Evolutionary conservation across 2,888 invertebrate species (phyloP).

Genomic region (Platynereis dumerilii): DNA sequence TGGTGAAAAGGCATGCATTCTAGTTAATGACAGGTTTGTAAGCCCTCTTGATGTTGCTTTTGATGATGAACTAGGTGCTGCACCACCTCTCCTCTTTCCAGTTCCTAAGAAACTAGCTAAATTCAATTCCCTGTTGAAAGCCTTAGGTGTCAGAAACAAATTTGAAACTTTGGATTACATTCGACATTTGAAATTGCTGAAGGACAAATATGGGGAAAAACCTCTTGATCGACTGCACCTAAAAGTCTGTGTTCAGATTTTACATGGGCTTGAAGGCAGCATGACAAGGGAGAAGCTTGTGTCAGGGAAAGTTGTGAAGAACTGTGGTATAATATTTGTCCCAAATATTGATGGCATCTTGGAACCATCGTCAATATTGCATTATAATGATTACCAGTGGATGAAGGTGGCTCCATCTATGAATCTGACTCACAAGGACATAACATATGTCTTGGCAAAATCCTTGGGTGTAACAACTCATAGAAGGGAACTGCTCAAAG

Average conservation of each 20-base stretch:
- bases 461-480: conserved; percentile 38
- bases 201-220: conserved; percentile 8
- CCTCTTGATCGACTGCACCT: conserved; percentile 24
- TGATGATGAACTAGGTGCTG: not conserved
- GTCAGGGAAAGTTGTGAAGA: conserved; percentile 19
- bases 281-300: conserved; percentile 25
- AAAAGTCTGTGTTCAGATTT: conserved; percentile 24
- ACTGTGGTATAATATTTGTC: conserved; percentile 35
- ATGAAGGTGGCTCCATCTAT: conserved; percentile 27
- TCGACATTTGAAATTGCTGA: conserved; percentile 10
- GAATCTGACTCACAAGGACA: conserved; percentile 35
- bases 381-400: conserved; percentile 45
- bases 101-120: no score
- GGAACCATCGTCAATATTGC: conserved; percentile 37
- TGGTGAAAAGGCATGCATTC: conserved; percentile 21
- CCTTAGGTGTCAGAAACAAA: conserved; percentile 33
- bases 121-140: conserved; percentile 22
- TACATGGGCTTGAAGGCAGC: conserved; percentile 22
- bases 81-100: no score
- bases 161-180: conserved; percentile 34
- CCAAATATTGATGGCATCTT: conserved; percentile 43
- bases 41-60: conserved; percentile 26
- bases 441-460: conserved; percentile 40
- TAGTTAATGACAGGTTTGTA: conserved; percentile 21
- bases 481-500: conserved; percentile 29